phyloP scores from a whole-genome alignment of 2,888 invertebrate genomes.

The Cataglyphis albicans region DNA sequence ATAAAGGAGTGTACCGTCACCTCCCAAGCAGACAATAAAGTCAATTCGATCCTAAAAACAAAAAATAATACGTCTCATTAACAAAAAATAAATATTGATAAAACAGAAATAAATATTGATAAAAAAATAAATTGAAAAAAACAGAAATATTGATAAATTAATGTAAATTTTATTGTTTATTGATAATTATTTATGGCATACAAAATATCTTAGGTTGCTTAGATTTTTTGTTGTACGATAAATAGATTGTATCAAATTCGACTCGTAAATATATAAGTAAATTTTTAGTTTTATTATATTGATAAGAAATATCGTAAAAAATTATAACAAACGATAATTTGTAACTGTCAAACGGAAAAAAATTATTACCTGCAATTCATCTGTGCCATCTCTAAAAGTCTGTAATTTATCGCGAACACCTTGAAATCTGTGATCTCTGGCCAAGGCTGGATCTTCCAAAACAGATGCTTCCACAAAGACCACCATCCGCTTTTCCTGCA shows the following conservation, averaged over 20 bases:
- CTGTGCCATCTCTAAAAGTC: constrained; percentile 94
- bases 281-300: background rate
- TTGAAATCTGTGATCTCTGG: constrained; percentile 91
- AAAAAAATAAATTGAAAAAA: background rate
- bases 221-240: background rate
- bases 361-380: constrained; percentile 90
- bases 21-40: constrained; percentile 98
- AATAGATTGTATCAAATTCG: background rate
- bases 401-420: constrained; percentile 93
- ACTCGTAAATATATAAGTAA: background rate
- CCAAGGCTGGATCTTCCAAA: constrained; percentile 93
- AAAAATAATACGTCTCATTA: background rate
- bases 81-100: background rate
- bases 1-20: constrained; percentile 98
- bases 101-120: background rate
- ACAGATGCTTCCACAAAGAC: constrained; percentile 97
- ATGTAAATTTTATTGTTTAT: background rate
- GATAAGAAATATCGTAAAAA: background rate
- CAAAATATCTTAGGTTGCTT: background rate
- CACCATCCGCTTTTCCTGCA: constrained; percentile 97
- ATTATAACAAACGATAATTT: background rate
- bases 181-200: background rate
- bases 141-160: background rate
- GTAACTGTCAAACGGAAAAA: background rate
- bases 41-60: constrained; percentile 94